Base-by-base conservation (phyloP, 2,797 vertebrate species). In the Furcifer pardalis region DNA sequence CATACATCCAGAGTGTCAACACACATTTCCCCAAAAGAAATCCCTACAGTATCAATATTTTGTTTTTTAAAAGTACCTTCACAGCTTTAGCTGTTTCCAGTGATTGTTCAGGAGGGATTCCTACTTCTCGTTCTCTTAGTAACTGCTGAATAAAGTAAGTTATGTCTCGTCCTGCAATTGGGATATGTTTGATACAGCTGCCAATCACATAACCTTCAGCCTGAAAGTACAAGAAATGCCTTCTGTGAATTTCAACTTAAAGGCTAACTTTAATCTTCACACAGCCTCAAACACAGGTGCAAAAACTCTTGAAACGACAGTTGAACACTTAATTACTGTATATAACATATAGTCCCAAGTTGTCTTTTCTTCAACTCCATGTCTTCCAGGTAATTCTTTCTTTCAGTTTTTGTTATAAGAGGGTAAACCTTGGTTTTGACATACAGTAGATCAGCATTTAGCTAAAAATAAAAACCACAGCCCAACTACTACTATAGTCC, bases 141-240 rank as follows among this genome's bases (percentile, higher is more conserved):
- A 99, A 92, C 92, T 99, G 98, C 90, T 99, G 98, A 91, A 97
- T 99, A 95, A 99, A 99, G 95, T 99, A 99, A 0, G 98, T 99
- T 93, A 99, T 99, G 96, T 99, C 98, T 81, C 98, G 96, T 5
- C 98, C 98, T 0, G 98, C 98, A 60, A 99, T 99, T 92, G 98
- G 98, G 94, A 99, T 99, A 97, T 99, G 98, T 92, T 99, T 99
- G 87, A 99, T 99, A 94, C 98, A 99, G 96, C 98, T 99, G 87
- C 98, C 98, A 87, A 99, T 99, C 90, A 99, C 98, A 0, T 99
- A 99, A 1, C 98, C 98, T 95, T 99, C 98, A 77, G 98, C 98
- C 98, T 99, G 84, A 0, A 81, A 81, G 60, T 12, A 49, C 86
- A 83, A 90, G 74, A 32, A 87, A 72, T 5, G 49, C 59, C 13